These are phyloP conservation scores for Drosophila nigritarsus DNA, from an alignment of 2,888 invertebrate genomes.

Conservation along the genomic window DNA sequence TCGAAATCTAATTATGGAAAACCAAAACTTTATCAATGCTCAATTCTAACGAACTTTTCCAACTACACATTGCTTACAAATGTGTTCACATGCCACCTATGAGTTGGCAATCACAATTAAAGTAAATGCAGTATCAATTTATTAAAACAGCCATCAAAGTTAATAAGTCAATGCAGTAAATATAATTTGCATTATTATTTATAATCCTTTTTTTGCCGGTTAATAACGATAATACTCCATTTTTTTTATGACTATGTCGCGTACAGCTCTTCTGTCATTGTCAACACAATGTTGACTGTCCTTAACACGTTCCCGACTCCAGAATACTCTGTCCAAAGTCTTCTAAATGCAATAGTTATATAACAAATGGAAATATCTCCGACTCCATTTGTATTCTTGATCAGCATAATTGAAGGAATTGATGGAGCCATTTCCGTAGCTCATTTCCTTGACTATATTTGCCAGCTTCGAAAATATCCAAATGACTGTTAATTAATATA, in stretches of 20 bases:
- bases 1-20: background rate
- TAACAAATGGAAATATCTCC: background rate
- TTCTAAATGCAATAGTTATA: background rate
- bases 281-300: background rate
- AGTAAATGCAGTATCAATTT: background rate
- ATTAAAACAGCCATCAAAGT: background rate
- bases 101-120: background rate
- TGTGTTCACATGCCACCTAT: background rate
- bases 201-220: background rate
- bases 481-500: background rate
- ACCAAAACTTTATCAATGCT: background rate
- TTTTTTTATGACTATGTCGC: background rate
- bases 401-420: background rate
- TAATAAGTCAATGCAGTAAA: background rate
- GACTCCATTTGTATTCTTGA: background rate
- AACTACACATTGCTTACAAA: background rate
- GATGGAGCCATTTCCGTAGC: background rate
- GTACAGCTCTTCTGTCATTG: background rate
- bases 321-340: background rate
- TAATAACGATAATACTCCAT: background rate
- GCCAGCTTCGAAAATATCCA: background rate
- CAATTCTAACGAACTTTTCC: background rate
- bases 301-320: background rate
- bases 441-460: background rate
- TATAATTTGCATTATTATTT: background rate